Conservation (phyloP, 2,113 vertebrate genomes). For the Aspidoscelis tigris region DNA sequence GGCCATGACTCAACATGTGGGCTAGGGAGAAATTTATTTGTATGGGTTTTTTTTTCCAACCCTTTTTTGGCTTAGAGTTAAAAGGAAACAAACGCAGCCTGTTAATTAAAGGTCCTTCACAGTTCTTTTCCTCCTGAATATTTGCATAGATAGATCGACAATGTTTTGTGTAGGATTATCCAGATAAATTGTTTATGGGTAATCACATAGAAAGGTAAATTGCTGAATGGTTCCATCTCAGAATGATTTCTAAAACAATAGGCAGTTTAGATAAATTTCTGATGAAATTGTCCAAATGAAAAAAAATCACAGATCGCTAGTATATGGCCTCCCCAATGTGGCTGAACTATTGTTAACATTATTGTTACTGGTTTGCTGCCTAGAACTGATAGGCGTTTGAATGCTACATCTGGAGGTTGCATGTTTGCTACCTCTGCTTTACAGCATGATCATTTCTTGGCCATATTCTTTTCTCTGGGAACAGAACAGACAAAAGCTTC, state of each 20-base stretch:
- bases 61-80: neutral
- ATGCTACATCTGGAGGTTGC: no score
- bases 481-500: no score
- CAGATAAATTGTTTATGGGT: neutral
- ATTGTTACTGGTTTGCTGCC: no score
- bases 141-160: neutral
- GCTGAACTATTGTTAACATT: no score
- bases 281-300: neutral
- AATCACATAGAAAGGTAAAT: neutral
- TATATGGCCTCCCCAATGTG: no score
- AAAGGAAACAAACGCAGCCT: neutral
- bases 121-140: no score
- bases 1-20: neutral
- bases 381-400: no score
- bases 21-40: neutral
- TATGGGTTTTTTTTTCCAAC: neutral
- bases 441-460: no score
- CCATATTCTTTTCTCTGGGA: no score
- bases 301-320: neutral
- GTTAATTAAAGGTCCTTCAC: neutral
- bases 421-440: no score
- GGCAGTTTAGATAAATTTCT: neutral
- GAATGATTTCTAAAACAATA: neutral
- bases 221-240: neutral
- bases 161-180: neutral